These are phyloP conservation scores for Camponotus vicinus DNA, from an alignment of 1,140 invertebrate genomes.

Conservation along the genomic window DNA sequence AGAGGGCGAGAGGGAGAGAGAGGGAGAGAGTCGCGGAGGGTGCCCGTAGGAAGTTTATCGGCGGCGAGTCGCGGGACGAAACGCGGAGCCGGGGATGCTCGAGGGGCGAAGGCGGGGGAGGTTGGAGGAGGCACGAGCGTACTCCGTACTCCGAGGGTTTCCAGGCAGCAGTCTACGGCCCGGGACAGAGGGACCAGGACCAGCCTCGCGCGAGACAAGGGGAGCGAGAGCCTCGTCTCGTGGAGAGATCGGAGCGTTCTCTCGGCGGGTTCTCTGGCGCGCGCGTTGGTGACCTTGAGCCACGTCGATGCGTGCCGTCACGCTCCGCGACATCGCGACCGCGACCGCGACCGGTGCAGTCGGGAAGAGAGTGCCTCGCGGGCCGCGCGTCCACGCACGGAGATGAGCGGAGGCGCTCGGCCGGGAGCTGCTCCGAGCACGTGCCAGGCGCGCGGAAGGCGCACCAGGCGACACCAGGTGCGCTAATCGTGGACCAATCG, in stretches of 20 bases:
- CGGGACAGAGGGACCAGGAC: constrained; percentile 80
- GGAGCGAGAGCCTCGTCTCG: constrained; percentile 48
- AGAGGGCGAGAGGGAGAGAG: constrained; percentile 61
- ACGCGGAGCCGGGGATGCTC: constrained; percentile 56
- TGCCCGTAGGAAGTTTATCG: constrained; percentile 77
- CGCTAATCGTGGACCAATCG: constrained; percentile 71
- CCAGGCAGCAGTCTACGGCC: constrained; percentile 84
- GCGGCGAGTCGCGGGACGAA: constrained; percentile 67
- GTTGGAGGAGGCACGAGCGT: constrained; percentile 73
- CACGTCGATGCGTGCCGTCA: constrained; percentile 12
- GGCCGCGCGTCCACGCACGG: constrained; percentile 38
- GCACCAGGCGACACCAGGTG: constrained; percentile 73
- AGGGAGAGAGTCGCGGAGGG: constrained; percentile 63
- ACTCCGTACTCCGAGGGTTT: constrained; percentile 82
- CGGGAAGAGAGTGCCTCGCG: constrained; percentile 8
- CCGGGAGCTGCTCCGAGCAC: constrained; percentile 75
- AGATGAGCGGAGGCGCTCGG: constrained; percentile 70
- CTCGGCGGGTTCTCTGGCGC: background rate
- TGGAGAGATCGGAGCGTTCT: constrained; percentile 48
- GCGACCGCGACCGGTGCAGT: background rate
- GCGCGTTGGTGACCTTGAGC: constrained; percentile 61
- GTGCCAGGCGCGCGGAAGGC: constrained; percentile 77
- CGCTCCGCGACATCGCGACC: background rate
- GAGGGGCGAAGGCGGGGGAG: constrained; percentile 50
- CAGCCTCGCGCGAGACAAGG: constrained; percentile 68